These are phyloP conservation scores for Brachionichthys hirsutus DNA, from an alignment of 2,113 vertebrate species.

Conservation along the genomic window DNA sequence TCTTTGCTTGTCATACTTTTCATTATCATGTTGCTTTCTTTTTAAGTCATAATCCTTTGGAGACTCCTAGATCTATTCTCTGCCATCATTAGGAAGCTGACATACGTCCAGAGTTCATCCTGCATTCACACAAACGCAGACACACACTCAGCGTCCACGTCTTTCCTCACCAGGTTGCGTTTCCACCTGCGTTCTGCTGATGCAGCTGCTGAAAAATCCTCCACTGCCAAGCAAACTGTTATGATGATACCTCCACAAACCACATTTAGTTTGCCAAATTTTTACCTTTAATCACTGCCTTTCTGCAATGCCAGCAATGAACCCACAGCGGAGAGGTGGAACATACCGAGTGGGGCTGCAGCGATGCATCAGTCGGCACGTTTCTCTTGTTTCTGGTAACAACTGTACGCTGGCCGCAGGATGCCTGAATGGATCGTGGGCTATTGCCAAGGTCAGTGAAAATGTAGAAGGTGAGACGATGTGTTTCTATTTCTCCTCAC, in stretches of 20 bases:
- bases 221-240: slow-evolving; percentile 44
- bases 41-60: too few species aligned
- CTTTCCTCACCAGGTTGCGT: slow-evolving; percentile 60
- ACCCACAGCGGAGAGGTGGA: slow-evolving; percentile 29
- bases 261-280: slow-evolving; percentile 50
- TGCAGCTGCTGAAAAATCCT: slow-evolving; percentile 62
- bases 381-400: slow-evolving; percentile 1
- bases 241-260: slow-evolving; percentile 59
- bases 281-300: slow-evolving; percentile 55
- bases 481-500: slow-evolving; percentile 1
- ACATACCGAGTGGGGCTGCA: slow-evolving; percentile 21
- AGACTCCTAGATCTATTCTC: not conserved
- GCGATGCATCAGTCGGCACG: slow-evolving; percentile 14
- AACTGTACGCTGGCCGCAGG: not conserved
- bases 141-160: slow-evolving; percentile 41
- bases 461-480: slow-evolving; percentile 7
- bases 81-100: slow-evolving; percentile 26
- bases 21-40: not conserved
- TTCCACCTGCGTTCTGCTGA: slow-evolving; percentile 64
- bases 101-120: slow-evolving; percentile 19
- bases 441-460: slow-evolving; percentile 18
- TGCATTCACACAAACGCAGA: slow-evolving; percentile 31
- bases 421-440: slow-evolving; percentile 7
- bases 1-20: not conserved
- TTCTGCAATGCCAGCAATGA: slow-evolving; percentile 12